These are phyloP conservation scores for Tenebrosternarchus preto DNA, from an alignment of 2,113 vertebrate genomes.

Conservation along the genomic window DNA sequence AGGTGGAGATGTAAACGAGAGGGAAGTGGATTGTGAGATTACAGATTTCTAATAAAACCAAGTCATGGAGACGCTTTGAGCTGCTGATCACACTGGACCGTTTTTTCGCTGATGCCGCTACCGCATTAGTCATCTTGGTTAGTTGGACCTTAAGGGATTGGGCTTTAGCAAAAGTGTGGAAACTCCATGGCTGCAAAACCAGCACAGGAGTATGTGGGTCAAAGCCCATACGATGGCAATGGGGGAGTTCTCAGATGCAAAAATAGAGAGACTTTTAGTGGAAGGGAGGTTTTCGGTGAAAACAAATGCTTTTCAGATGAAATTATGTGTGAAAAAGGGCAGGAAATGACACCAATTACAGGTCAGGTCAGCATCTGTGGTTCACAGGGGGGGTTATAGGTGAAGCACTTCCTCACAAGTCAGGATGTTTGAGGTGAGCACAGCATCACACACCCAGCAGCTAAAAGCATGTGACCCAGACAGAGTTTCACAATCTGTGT, in stretches of 20 bases:
- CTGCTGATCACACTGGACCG: background rate
- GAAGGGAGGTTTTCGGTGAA: constrained; percentile 49
- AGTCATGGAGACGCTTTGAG: background rate
- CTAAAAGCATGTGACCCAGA: background rate
- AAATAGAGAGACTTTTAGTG: constrained; percentile 54
- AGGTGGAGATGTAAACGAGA: constrained; percentile 12
- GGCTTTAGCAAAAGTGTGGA: constrained; percentile 17
- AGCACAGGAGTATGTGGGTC: constrained; percentile 47
- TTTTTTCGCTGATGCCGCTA: constrained; percentile 11
- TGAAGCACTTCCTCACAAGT: background rate
- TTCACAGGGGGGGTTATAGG: background rate
- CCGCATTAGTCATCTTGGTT: constrained; percentile 5
- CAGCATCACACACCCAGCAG: background rate
- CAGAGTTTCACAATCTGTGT: background rate
- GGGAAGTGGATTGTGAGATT: constrained; percentile 27
- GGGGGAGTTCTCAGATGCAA: constrained; percentile 35
- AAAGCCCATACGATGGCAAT: constrained; percentile 27
- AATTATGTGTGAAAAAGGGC: background rate
- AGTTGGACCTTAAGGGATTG: background rate
- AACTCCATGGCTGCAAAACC: background rate
- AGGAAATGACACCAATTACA: constrained; percentile 37
- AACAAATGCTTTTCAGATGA: constrained; percentile 18
- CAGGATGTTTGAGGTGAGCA: background rate
- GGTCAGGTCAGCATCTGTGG: background rate
- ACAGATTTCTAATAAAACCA: constrained; percentile 20